Conservation (phyloP, 2,888 invertebrate genomes). For the Alviniconcha strummeri region DNA sequence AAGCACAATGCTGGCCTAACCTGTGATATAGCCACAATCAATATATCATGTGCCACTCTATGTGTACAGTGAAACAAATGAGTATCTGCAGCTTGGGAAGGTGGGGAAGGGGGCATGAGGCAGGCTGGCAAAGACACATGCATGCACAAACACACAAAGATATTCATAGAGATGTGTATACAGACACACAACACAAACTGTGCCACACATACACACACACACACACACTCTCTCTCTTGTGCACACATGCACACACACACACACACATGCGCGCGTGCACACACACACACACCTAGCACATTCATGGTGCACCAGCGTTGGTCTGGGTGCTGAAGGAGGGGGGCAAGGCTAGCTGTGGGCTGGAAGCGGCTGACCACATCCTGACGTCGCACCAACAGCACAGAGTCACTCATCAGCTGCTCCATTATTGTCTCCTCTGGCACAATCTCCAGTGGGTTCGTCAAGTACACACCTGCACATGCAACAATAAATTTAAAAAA, state of each 20-base stretch:
- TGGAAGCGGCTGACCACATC: constrained; percentile 82
- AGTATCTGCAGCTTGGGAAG: too few species aligned
- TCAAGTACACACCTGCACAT: constrained; percentile 79
- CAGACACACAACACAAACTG: background rate
- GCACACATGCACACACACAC: background rate
- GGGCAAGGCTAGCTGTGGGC: constrained; percentile 80
- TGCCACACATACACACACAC: background rate
- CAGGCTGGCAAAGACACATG: background rate
- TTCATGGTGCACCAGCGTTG: constrained; percentile 83
- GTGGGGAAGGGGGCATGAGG: too few species aligned
- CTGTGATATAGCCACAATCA: too few species aligned
- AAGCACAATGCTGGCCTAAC: too few species aligned
- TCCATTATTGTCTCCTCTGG: constrained; percentile 75
- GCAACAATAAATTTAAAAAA: background rate
- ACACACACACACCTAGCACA: constrained; percentile 81
- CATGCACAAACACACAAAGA: constrained; percentile 14
- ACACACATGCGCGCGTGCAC: background rate
- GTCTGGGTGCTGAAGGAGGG: constrained; percentile 79
- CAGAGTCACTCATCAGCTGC: constrained; percentile 77
- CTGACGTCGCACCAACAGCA: constrained; percentile 80
- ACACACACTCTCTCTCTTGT: background rate
- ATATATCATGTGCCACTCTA: too few species aligned
- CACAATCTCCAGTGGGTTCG: constrained; percentile 84
- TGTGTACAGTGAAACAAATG: too few species aligned
- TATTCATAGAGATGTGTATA: background rate